phyloP scores from a whole-genome alignment of 1,140 invertebrate genomes.

The Trichonephila clavata region DNA sequence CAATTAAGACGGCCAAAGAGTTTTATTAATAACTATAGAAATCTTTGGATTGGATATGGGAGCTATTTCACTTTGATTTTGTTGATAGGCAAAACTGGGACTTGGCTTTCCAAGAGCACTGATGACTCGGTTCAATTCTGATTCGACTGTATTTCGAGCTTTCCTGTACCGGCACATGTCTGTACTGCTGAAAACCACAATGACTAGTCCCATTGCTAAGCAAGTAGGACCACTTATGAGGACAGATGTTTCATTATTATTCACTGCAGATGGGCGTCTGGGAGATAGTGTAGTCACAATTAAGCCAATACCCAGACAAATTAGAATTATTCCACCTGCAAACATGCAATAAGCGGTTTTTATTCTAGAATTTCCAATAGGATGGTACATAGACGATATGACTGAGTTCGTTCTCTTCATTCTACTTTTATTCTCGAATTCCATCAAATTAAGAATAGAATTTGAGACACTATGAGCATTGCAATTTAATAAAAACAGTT shows the following conservation, averaged over 20 bases:
- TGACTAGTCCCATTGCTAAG: constrained; percentile 27
- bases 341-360: constrained; percentile 70
- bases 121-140: constrained; percentile 59
- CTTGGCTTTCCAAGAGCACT: constrained; percentile 48
- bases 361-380: constrained; percentile 64
- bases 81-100: constrained; percentile 5
- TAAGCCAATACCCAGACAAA: constrained; percentile 49
- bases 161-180: constrained; percentile 64
- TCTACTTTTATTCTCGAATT: neutral
- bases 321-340: constrained; percentile 42
- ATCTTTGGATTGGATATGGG: constrained; percentile 51
- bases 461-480: no score
- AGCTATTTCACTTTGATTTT: neutral
- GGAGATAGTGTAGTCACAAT: constrained; percentile 50
- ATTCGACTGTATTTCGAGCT: constrained; percentile 51
- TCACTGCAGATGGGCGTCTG: constrained; percentile 1
- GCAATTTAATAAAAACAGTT: no score
- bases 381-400: constrained; percentile 72
- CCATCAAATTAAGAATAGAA: neutral
- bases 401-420: constrained; percentile 68
- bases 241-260: constrained; percentile 63
- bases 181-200: constrained; percentile 42
- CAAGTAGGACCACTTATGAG: constrained; percentile 66
- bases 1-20: constrained; percentile 47
- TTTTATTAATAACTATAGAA: constrained; percentile 67